These are phyloP conservation scores for Arenaria interpres DNA, from an alignment of 2,113 vertebrate species.

Conservation along the genomic window DNA sequence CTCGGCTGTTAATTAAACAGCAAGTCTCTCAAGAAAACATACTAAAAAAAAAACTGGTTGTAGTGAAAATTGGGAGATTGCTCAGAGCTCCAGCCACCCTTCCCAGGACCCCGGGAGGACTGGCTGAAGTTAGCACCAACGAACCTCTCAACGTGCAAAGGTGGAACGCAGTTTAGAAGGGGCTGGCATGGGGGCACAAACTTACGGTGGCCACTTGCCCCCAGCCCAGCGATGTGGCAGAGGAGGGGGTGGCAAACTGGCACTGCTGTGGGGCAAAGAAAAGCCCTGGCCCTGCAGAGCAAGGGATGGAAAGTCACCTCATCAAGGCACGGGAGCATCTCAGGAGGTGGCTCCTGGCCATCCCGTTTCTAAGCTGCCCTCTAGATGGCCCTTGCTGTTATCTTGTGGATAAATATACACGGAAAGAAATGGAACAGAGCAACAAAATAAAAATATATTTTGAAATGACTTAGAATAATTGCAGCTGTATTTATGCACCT, in stretches of 20 bases:
- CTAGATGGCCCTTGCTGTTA: conserved; percentile 41
- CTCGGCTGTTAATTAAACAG: conserved; percentile 45
- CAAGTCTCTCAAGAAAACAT: not conserved
- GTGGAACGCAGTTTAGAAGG: not conserved
- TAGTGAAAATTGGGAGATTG: not conserved
- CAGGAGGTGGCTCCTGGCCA: not conserved
- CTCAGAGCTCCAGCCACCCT: not conserved
- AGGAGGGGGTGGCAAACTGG: not conserved
- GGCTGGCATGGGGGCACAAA: fast-evolving
- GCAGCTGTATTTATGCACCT: not conserved
- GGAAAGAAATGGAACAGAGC: not conserved
- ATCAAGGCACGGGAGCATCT: fast-evolving
- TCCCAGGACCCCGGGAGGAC: not conserved
- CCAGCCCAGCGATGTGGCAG: fast-evolving
- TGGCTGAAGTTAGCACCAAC: not conserved
- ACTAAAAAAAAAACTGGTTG: not conserved
- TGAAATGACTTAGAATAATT: not conserved
- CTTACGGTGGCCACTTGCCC: not conserved
- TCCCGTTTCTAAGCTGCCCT: not conserved
- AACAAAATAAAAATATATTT: not conserved
- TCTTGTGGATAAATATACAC: not conserved
- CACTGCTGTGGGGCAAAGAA: not conserved
- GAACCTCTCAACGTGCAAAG: not conserved
- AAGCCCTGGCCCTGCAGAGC: not conserved
- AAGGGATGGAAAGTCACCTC: not conserved